phyloP scores from a whole-genome alignment of 2,888 invertebrate species.

The Caenorhabditis panamensis region DNA sequence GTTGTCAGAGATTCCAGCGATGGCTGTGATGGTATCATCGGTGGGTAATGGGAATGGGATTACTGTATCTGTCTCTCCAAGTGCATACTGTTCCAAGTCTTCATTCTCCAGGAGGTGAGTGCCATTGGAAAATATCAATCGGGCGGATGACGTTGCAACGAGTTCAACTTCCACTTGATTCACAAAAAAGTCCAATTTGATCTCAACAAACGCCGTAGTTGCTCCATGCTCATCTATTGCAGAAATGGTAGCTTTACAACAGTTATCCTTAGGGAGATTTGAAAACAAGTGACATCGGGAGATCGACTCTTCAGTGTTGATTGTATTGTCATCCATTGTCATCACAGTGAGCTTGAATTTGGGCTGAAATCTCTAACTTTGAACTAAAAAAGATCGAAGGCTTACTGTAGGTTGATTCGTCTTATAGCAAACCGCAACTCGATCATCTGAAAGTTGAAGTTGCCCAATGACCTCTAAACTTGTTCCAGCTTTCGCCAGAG shows the following conservation, averaged over 20 bases:
- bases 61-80: conserved; percentile 69
- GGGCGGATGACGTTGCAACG: conserved; percentile 41
- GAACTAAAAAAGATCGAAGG: too few species aligned
- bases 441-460: conserved; percentile 65
- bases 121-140: conserved; percentile 74
- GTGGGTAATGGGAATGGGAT: conserved; percentile 69
- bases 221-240: conserved; percentile 61
- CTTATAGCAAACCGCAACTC: conserved; percentile 70
- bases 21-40: conserved; percentile 70
- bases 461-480: conserved; percentile 65
- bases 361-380: conserved; percentile 28
- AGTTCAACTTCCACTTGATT: conserved; percentile 57
- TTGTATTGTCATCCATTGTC: conserved; percentile 58
- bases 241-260: conserved; percentile 68
- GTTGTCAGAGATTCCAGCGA: conserved; percentile 53
- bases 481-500: conserved; percentile 51
- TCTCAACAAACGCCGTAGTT: conserved; percentile 43
- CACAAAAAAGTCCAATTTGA: conserved; percentile 50
- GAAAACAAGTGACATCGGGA: conserved; percentile 70
- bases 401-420: conserved; percentile 59
- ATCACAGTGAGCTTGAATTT: conserved; percentile 56
- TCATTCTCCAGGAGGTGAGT: conserved; percentile 67
- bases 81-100: conserved; percentile 72
- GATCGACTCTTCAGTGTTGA: conserved; percentile 62
- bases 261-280: conserved; percentile 72